Base-by-base conservation (phyloP, 2,113 vertebrate genomes). In the Riparia riparia region DNA sequence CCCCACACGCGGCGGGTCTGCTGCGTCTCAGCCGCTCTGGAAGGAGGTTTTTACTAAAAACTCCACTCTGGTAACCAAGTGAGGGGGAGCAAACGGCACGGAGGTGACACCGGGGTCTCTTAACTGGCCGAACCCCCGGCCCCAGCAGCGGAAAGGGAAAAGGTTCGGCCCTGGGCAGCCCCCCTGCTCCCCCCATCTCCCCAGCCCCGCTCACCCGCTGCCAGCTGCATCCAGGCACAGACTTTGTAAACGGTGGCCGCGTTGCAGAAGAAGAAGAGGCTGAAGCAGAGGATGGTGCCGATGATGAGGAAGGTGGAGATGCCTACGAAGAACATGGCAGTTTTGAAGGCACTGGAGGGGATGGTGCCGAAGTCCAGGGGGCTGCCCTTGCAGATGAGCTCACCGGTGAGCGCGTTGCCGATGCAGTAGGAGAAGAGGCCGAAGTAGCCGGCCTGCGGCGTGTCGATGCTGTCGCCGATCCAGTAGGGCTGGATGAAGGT, bases 401-500 rank as follows among this genome's bases (percentile, higher is more conserved):
- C 99, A 0, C 99, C 98, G 17, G 99, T 99, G 79, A 99, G 98
- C 89, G 99, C 99, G 83, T 99, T 99, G 81, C 99, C 99, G 87
- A 99, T 98, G 95, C 99, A 99, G 96, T 99, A 99, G 94, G 99
- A 99, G 97, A 99, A 99, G 32, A 99, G 99, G 70, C 99, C 99
- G 53, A 99, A 99, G 97, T 99, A 99, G 1, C 99, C 99, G 5
- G 99, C 99, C 97, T 99, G 99, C 0, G 99, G 99, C 1, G 99
- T 99, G 97, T 98, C 98, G 65, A 99, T 98, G 82, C 99, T 99
- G 98, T 99, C 99, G 8, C 99, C 99, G 57, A 99, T 99, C 99
- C 99, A 99, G 97, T 99, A 99, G 3, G 99, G 99, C 97, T 99
- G 99, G 97, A 99, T 99, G 97, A 99, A 99, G 50, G 99, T 98